Base-by-base conservation (phyloP, 2,113 vertebrate genomes). In the Ammodytes marinus region DNA sequence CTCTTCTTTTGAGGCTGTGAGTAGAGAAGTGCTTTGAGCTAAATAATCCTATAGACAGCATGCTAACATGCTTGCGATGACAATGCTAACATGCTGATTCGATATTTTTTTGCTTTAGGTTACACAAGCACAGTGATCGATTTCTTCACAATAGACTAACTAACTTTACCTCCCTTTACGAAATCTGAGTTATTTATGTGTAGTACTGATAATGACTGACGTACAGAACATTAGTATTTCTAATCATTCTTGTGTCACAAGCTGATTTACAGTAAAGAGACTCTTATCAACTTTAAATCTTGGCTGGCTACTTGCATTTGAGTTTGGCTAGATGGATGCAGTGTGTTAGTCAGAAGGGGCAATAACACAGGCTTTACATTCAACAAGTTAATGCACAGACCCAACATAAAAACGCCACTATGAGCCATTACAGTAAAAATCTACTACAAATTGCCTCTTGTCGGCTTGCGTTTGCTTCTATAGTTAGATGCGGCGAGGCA, bases 401-500 rank as follows among this genome's bases (percentile, higher is more conserved):
- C 53, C 52, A 70, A 60, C 54, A 70, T 80, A 80, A 86, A 40
- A 27, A 77, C 50, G 50, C 76, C 63, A 27, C 45, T 59, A 66
- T 63, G 80, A 80, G 49, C 42, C 58, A 71, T 86, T 80, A 83
- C 27, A 27, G 27, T 27, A 27, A 27, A 27, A 82, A 86, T 82
- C 57, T 47, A 64, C 64, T 69, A 74, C 79, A 83, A 84, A 82
- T 79, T 80, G 61, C 75, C 60, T 66, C 27, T 27, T 27, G 27
- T 71, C n/a, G 5, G 65, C 65, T 68, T 81, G 76, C 40, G 64
- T 76, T 86, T 69, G 80, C 60, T 74, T 58, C 74, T 83, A 86
- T 64, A 88, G 80, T 90, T 90, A 91, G 85, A 74, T 69, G 78
- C 74, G 63, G 84, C 37, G 66, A 87, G 75, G 86, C 82, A 82